Evolutionary conservation across 2,113 vertebrate species (phyloP).

Genomic region (Eulacestoma nigropectus): DNA sequence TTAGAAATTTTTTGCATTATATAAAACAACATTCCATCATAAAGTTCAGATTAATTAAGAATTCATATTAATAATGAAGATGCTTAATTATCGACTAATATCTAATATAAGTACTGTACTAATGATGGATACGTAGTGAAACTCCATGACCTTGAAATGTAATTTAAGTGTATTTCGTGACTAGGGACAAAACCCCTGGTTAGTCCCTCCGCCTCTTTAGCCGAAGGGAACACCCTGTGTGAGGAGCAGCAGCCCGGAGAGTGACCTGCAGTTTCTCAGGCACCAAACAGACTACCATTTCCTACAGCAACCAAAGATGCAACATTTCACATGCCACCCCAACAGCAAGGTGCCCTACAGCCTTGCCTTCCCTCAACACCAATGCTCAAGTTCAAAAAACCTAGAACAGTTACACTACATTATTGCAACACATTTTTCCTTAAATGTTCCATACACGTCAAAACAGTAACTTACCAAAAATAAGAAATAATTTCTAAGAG

Average conservation of each 20-base stretch:
- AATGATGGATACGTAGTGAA: not conserved
- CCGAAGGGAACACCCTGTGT: not conserved
- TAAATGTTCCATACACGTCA: not conserved
- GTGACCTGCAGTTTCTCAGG: not conserved
- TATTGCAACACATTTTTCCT: not conserved
- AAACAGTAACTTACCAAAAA: not conserved
- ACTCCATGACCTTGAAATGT: accelerated
- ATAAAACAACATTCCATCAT: not conserved
- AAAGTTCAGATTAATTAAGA: not conserved
- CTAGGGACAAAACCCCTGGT: not conserved
- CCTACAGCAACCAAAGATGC: not conserved
- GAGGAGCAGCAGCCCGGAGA: not conserved
- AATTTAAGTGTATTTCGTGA: not conserved
- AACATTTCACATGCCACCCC: not conserved
- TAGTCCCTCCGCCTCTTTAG: not conserved
- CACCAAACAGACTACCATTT: not conserved
- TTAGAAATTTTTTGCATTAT: not conserved
- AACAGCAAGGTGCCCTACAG: not conserved
- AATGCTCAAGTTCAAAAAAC: not conserved
- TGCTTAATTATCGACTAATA: not conserved
- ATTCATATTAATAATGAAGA: not conserved
- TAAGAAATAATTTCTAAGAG: accelerated
- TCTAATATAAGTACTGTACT: not conserved
- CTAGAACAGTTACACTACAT: not conserved
- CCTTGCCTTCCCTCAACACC: not conserved